These are phyloP conservation scores for Dryobotodes eremita DNA, from an alignment of 2,888 invertebrate species.

Conservation along the genomic window DNA sequence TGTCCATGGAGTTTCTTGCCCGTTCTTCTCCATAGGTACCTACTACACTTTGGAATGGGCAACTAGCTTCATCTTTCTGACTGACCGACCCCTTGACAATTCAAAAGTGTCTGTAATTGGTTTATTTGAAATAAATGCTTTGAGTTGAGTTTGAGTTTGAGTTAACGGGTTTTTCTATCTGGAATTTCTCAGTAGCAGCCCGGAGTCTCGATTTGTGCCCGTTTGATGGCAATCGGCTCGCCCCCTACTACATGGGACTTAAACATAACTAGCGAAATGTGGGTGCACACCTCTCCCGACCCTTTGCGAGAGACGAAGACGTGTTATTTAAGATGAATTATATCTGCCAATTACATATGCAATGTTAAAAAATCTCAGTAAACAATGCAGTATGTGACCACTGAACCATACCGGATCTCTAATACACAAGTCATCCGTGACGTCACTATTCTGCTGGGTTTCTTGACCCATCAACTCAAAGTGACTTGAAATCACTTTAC, in stretches of 20 bases:
- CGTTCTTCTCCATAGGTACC: no score
- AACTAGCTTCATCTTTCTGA: no score
- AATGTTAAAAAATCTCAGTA: not conserved
- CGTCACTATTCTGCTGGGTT: not conserved
- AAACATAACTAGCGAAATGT: not conserved
- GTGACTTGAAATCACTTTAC: not conserved
- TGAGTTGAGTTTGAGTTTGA: no score
- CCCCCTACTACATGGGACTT: not conserved
- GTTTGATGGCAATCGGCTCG: not conserved
- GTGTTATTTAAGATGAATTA: no score
- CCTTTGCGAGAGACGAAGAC: not conserved
- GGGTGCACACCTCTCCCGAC: not conserved
- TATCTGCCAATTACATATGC: not conserved
- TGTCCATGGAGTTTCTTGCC: no score
- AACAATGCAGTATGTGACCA: not conserved
- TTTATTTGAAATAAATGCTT: no score
- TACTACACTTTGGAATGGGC: no score
- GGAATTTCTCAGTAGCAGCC: not conserved
- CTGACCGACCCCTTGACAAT: no score
- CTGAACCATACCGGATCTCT: conserved; percentile 6
- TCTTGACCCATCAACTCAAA: not conserved
- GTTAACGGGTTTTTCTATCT: not conserved
- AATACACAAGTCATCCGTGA: not conserved
- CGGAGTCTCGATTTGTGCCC: not conserved
- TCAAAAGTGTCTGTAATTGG: no score